These are phyloP conservation scores for Corythoichthys intestinalis DNA, from an alignment of 2,113 vertebrate species.

Conservation along the genomic window DNA sequence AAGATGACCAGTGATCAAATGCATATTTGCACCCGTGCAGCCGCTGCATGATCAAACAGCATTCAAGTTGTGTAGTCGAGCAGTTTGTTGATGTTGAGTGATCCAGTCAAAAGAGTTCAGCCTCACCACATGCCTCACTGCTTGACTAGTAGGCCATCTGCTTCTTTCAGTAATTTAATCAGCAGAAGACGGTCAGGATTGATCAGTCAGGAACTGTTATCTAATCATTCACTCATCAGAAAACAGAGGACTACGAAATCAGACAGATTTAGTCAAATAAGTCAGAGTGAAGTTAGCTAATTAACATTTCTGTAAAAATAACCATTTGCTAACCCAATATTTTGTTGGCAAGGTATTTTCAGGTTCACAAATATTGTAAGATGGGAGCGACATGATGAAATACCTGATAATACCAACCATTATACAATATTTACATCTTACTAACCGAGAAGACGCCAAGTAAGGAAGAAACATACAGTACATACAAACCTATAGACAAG, in stretches of 20 bases:
- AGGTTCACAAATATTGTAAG: too few relatives aligned
- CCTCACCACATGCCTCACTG: neutral
- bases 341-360: neutral
- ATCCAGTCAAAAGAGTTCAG: neutral
- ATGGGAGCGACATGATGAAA: too few relatives aligned
- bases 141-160: neutral
- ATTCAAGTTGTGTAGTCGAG: neutral
- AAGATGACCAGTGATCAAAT: neutral
- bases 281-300: neutral
- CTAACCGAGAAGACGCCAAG: too few relatives aligned
- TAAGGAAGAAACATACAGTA: too few relatives aligned
- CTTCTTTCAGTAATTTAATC: conserved; percentile 1
- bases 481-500: too few relatives aligned
- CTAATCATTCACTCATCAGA: neutral
- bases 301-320: neutral
- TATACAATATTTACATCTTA: too few relatives aligned
- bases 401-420: too few relatives aligned
- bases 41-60: neutral
- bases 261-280: neutral
- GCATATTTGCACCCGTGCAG: neutral
- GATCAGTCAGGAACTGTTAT: neutral
- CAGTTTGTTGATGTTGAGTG: neutral
- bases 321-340: neutral
- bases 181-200: neutral
- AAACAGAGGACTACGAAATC: neutral